Percentiles rank a stretch among this genome's conserved stretches.
phyloP scores from a whole-genome alignment of 1,140 invertebrate genomes.

The Amphibalanus amphitrite region DNA sequence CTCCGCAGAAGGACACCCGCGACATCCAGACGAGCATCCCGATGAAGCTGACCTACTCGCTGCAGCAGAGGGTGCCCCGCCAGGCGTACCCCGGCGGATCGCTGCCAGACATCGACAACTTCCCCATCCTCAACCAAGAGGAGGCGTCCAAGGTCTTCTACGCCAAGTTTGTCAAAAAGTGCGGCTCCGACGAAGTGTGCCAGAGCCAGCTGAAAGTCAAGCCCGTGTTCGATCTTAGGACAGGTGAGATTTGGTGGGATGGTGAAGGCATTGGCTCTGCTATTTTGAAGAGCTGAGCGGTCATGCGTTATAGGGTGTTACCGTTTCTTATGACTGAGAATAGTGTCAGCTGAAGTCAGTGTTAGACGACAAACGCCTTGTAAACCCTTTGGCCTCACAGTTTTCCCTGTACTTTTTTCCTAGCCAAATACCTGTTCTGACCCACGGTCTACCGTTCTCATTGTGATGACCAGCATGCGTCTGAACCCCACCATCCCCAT shows the following conservation, averaged over 20 bases:
- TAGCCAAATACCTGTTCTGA: too few relatives aligned
- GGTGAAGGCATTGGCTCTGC: too few relatives aligned
- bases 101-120: conserved; percentile 52
- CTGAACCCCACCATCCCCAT: not conserved
- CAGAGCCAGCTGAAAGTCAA: conserved; percentile 59
- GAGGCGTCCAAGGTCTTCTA: conserved; percentile 61
- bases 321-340: too few relatives aligned
- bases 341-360: too few relatives aligned
- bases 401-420: too few relatives aligned
- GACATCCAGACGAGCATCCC: conserved; percentile 27
- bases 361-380: too few relatives aligned
- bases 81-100: conserved; percentile 28
- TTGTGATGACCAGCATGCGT: not conserved
- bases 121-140: conserved; percentile 75
- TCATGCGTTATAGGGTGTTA: too few relatives aligned
- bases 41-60: conserved; percentile 64
- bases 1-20: conserved; percentile 1
- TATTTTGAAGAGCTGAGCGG: too few relatives aligned
- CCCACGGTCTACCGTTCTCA: too few relatives aligned
- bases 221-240: conserved; percentile 24
- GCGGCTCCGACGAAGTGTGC: conserved; percentile 73
- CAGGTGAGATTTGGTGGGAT: not conserved
- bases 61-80: conserved; percentile 47
- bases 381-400: too few relatives aligned
- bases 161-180: conserved; percentile 82